Base-by-base conservation (phyloP, 2,797 vertebrate genomes). In the Gymnoscopelus braueri region DNA sequence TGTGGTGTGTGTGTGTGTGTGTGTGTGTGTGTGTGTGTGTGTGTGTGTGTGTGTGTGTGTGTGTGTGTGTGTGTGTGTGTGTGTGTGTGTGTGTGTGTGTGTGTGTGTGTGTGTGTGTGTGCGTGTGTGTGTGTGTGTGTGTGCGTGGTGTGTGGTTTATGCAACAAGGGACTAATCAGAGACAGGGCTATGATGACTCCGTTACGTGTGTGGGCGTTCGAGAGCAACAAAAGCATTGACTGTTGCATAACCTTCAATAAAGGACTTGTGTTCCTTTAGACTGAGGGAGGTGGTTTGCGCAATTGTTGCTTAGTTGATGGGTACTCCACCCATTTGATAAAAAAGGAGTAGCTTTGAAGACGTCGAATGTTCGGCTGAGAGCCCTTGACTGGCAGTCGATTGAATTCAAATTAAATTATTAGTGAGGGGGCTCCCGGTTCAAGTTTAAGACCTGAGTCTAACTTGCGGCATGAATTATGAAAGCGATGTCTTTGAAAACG, bases 381-480 rank as follows among this genome's bases (percentile, higher is more conserved):
- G 10, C 12, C 39, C 7, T 47, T 51, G 65, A 58, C 48, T 23
- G 50, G 29, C 26, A 26, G 39, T 14, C 51, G 47, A 44, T 57
- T 69, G 15, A 69, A 83, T 82, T 80, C 81, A 74, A 87, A 90
- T 90, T 81, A 89, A 89, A 87, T 77, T 85, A 83, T 86, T 66
- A 71, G 56, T 0, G 19, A 80, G 73, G n/a, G 82, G 81, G n/a
- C n/a, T 78, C 35, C 57, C 60, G 73, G 81, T 82, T 87, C 79
- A 70, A 85, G 84, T 80, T 83, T 70, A 82, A 86, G 84, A 87
- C 85, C 78, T 54, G 57, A 76, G 69, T 85, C 83, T 65, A 80
- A 83, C 83, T 89, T 74, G 39, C 64, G 63, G 74, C 85, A 87
- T 89, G 82, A 91, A 93, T 88, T 87, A 89, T 91, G 77, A 91